Base-by-base conservation (phyloP, 2,113 vertebrate genomes). In the Crotalus tigris region DNA sequence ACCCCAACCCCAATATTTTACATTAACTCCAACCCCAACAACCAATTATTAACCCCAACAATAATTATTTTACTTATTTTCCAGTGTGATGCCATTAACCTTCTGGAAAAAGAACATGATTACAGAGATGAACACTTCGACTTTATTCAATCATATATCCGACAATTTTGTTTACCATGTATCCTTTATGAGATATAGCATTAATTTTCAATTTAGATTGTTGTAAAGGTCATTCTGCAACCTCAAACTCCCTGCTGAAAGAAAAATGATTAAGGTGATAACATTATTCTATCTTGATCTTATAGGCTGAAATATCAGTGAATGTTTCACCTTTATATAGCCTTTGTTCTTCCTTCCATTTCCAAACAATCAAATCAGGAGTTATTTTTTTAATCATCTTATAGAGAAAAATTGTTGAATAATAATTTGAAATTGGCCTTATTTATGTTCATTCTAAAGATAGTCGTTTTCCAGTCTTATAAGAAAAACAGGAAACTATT, bases 61-160 rank as follows among this genome's bases (percentile, higher is more conserved):
- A 29, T 61, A 13, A 49, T 24, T 29, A 5, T 92, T 49, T 87
- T 85, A 2, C 58, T 61, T 93, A 93, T 91, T 97, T 94, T 93
- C 95, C 97, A 99, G 99, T 99, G 99, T 96, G 99, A 99, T 96
- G 99, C 99, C 93, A 99, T 99, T 98, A 98, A 98, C 94, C 97
- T 98, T 59, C 95, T 99, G 98, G 99, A 99, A 98, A 99, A 99
- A 97, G 99, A 99, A 93, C 99, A 99, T 29, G 99, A 99, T 98
- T 99, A 99, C 97, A 99, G 98, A 98, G 99, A 99, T 90, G 99
- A 99, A 96, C 99, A 99, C 98, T 98, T 99, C 0, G 99, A 99
- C 97, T 99, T 99, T 97, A 99, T 99, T 97, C 99, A 99, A 96
- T 99, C 98, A 58, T 98, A 99, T 97, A 98, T 99, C 97, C 98